Evolutionary conservation across 2,113 vertebrate species (phyloP).

Genomic region (Microcebus murinus): DNA sequence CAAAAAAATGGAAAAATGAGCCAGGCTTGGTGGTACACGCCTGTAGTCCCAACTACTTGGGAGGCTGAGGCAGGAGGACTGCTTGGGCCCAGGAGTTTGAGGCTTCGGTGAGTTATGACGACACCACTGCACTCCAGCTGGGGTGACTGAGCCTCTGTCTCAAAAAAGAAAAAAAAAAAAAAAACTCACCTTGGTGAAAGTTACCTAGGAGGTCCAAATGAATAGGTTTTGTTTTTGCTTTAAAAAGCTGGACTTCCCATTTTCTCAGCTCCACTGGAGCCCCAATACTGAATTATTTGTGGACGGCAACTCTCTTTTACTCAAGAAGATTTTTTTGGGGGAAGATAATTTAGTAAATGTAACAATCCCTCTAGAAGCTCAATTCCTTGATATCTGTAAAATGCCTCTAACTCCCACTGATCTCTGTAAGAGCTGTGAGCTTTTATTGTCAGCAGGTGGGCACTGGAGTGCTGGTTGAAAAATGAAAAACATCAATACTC

Average conservation of each 20-base stretch:
- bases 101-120: too few species aligned
- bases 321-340: conserved; percentile 49
- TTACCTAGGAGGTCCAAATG: conserved; percentile 1
- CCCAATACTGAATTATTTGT: conserved; percentile 24
- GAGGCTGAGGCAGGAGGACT: too few species aligned
- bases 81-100: too few species aligned
- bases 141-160: too few species aligned
- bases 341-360: conserved; percentile 34
- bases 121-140: too few species aligned
- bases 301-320: conserved; percentile 26
- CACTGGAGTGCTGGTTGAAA: conserved; percentile 44
- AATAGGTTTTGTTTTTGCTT: conserved; percentile 9
- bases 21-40: too few species aligned
- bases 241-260: conserved; percentile 14
- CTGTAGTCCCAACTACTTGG: too few species aligned
- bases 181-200: conserved; percentile 30
- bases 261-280: not conserved
- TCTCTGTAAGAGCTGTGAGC: conserved; percentile 39
- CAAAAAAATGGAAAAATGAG: too few species aligned
- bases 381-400: conserved; percentile 49
- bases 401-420: conserved; percentile 25
- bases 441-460: conserved; percentile 61
- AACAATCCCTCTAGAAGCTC: conserved; percentile 26
- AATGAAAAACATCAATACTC: conserved; percentile 60
- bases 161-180: not conserved